Base-by-base conservation (phyloP, 2,113 vertebrate species). In the Hydrolagus affinis region DNA sequence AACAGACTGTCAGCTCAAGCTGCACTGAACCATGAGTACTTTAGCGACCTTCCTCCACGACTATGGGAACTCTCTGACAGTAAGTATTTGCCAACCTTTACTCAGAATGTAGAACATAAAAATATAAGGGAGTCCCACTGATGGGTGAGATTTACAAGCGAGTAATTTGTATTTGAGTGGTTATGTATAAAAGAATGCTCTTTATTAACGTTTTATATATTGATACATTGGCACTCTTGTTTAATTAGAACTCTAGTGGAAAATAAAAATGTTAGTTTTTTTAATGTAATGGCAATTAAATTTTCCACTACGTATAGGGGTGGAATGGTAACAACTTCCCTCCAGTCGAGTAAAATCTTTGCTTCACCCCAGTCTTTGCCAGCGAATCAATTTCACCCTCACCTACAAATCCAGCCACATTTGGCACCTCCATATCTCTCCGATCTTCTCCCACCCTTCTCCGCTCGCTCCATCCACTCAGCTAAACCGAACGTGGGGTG, bases 1-100 rank as follows among this genome's bases (percentile, higher is more conserved):
- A 96, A 96, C 91, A 96, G 97, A 86, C 92, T 98, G 88, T 98
- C 97, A 9, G 97, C 97, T 72, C 96, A 94, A 90, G 92, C 95
- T 44, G 96, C 97, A 74, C 93, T 98, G 90, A 95, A 94, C 92
- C 97, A 98, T 0, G 93, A 96, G 88, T 98, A 97, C 93, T 99
- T 99, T 94, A 96, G 94, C 93, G 95, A 96, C 90, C 93, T 98
- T 87, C 96, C 96, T 86, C 94, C 96, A n/a, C 95, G 96, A 94
- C 95, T 99, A 92, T 96, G 95, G 94, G 96, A 98, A 86, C 93
- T 99, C 89, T 94, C 95, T 0, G 96, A 98, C 89, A 98, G 96
- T 98, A 88, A 92, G 97, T 98, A 89, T 57, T 72, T 71, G 14
- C 44, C 59, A 59, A 68, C 14, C 25, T 21, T 25, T 11, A 17